Conservation (phyloP, 53 echinoderm and acorn worm species). For the Stichopus horrens region DNA sequence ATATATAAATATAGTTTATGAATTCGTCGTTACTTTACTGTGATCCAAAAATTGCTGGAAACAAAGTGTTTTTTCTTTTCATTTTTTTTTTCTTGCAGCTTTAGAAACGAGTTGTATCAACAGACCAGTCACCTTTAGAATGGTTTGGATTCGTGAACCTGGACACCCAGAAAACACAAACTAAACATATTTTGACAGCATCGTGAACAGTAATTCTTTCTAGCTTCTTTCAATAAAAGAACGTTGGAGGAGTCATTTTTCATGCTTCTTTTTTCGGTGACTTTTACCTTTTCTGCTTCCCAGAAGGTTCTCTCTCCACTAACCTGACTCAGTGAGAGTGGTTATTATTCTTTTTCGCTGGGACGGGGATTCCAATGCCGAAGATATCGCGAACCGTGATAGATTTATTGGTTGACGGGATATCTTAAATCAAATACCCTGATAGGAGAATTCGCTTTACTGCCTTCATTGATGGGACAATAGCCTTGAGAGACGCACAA, state of each 20-base stretch:
- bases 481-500: conserved; percentile 30
- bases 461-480: conserved; percentile 33
- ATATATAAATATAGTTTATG: background rate
- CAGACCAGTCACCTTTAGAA: background rate
- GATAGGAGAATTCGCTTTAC: conserved; percentile 37
- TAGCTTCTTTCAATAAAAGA: conserved; percentile 28
- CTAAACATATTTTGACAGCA: conserved; percentile 41
- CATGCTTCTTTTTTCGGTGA: background rate
- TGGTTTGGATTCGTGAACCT: background rate
- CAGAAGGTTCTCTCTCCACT: background rate
- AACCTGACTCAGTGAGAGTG: background rate
- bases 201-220: conserved; percentile 25
- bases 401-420: conserved; percentile 32
- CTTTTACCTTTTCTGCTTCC: background rate
- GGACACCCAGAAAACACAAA: conserved; percentile 14
- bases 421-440: conserved; percentile 33
- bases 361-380: conserved; percentile 13
- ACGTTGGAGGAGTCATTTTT: conserved; percentile 21
- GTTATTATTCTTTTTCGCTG: conserved; percentile 10
- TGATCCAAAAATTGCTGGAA: background rate
- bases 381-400: conserved; percentile 18
- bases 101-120: background rate
- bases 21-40: background rate
- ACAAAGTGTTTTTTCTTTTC: background rate
- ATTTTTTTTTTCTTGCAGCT: background rate